Evolutionary conservation across 2,888 invertebrate genomes (phyloP), one percentile per base, ranked within the genome.

Genomic region (Drosophila phalerata): DNA sequence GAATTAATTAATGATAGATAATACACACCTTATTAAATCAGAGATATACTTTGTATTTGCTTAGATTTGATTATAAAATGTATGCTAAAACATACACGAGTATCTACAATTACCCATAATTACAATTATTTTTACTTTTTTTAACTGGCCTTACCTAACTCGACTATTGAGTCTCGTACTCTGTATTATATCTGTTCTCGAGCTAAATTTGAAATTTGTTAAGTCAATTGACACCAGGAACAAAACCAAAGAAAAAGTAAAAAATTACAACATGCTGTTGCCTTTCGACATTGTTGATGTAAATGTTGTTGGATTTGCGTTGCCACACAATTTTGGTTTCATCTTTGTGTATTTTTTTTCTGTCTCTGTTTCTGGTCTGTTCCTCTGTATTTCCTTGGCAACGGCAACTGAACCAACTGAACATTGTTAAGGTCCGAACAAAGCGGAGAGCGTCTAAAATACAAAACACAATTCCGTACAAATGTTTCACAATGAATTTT

Each of bases 401-500:
- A 52, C 45, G 22, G 9, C 8, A 28, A 40, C 22, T 40, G 47
- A 37, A 22, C 17, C 42, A 43, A 34, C 25, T 43, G 13, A 53
- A 42, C 58, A 34, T 63, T 56, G 64, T 56, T 43, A 49, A 58
- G 70, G 80, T 77, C 72, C 72, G 62, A 67, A 64, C 73, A 73
- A 62, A 69, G 65, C 53, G 57, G 11, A 56, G 19, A 61, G 43
- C 56, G 30, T 40, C 64, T 73, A 69, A 85, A 80, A 71, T 66
- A 49, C 68, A 55, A 69, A 60, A 69, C 68, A 79, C 74, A 79
- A 74, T 82, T 79, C 74, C 65, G 80, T 77, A 83, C 80, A 85
- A 85, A 82, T 88, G 83, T 85, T 84, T 79, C 80, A 77, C 85
- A 88, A 88, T 85, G 85, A 84, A 88, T 82, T 84, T 88, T 62